Percentiles rank a stretch among this genome's conserved stretches.
Evolutionary conservation across 2,113 vertebrate genomes (phyloP).

Genomic region (Pelodiscus sinensis): DNA sequence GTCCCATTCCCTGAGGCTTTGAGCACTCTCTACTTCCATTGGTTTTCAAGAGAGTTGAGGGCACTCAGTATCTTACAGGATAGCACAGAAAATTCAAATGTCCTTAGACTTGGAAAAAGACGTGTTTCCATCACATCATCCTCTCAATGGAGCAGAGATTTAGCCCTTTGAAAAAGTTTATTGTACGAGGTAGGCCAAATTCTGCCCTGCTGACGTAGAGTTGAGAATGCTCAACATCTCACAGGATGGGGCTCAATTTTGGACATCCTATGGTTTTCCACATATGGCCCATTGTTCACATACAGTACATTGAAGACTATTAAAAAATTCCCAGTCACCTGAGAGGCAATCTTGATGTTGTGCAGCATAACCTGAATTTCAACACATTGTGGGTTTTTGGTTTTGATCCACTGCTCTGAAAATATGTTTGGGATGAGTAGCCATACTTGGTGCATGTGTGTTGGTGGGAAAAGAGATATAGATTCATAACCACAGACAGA

Average conservation of each 20-base stretch:
- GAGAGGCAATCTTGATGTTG: background rate
- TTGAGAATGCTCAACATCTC: background rate
- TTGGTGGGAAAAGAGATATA: background rate
- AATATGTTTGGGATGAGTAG: slow-evolving; percentile 30
- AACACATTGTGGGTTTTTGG: background rate
- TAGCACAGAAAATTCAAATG: background rate
- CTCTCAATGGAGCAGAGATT: background rate
- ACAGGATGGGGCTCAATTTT: background rate
- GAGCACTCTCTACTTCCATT: background rate
- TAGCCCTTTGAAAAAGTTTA: background rate
- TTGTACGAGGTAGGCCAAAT: background rate
- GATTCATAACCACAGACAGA: background rate
- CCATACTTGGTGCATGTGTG: background rate
- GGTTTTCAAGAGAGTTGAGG: background rate
- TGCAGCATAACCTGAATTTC: slow-evolving; percentile 37
- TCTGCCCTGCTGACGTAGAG: background rate
- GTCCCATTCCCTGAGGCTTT: background rate
- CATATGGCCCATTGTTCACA: background rate
- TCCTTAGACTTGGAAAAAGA: background rate
- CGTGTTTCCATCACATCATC: background rate
- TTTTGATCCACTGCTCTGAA: slow-evolving; percentile 32
- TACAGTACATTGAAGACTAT: slow-evolving; percentile 1
- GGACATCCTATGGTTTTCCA: slow-evolving; percentile 24
- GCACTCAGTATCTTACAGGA: background rate
- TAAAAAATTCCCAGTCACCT: slow-evolving; percentile 39